Conservation (phyloP, 1,140 invertebrate genomes). For the Nebria ingens region DNA sequence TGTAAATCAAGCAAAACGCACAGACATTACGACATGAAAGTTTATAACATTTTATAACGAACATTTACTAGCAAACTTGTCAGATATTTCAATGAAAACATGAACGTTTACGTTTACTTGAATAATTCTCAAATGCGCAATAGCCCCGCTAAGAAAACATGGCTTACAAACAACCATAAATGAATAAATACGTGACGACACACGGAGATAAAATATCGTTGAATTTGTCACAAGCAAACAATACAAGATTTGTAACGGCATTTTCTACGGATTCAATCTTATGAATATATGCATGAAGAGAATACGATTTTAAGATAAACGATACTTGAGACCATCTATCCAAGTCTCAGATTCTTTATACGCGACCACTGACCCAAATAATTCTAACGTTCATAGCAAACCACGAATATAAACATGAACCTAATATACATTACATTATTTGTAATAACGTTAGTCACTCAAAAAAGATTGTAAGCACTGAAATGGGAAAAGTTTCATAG, state of each 20-base stretch:
- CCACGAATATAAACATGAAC: not conserved
- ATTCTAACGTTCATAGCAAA: not conserved
- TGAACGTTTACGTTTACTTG: no score
- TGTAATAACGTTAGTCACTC: no score
- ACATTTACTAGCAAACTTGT: no score
- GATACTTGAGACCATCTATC: not conserved
- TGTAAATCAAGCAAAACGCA: slow-evolving; percentile 38
- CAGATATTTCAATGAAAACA: no score
- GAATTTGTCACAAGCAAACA: not conserved
- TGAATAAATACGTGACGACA: not conserved
- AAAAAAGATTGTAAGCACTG: no score
- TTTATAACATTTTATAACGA: no score
- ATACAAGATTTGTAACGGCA: not conserved
- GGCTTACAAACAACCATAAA: no score
- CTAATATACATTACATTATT: no score
- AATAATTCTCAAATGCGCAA: no score
- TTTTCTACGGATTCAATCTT: not conserved
- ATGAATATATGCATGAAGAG: not conserved
- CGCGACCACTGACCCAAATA: not conserved
- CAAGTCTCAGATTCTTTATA: not conserved
- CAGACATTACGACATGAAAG: no score
- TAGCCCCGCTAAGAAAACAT: no score
- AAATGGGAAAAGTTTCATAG: no score
- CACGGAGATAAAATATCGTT: not conserved
- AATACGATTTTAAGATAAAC: not conserved